Conservation (phyloP, 2,888 invertebrate genomes). For the Cylloceria caligata region DNA sequence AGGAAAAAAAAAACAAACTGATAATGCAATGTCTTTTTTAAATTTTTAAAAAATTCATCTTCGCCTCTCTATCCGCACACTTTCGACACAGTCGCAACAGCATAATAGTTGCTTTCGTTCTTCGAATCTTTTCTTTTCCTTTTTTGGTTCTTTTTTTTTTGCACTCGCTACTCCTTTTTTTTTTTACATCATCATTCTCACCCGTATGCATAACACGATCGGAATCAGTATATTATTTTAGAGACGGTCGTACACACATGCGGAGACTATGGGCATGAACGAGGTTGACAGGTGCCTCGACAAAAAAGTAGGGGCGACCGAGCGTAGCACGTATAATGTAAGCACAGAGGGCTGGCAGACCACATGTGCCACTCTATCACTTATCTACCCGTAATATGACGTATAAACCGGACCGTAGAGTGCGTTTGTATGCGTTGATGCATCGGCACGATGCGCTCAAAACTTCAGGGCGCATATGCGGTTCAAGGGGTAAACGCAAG, state of each 20-base stretch:
- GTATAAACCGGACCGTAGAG: slow-evolving; percentile 74
- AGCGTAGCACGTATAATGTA: slow-evolving; percentile 79
- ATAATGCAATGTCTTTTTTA: slow-evolving; percentile 33
- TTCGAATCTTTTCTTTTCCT: slow-evolving; percentile 41
- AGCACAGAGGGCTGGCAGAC: slow-evolving; percentile 82
- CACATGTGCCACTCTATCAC: slow-evolving; percentile 83
- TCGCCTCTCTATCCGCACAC: slow-evolving; percentile 37
- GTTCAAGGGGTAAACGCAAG: slow-evolving; percentile 64
- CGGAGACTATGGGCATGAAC: slow-evolving; percentile 78
- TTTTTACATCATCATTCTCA: slow-evolving; percentile 72
- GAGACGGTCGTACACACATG: slow-evolving; percentile 77
- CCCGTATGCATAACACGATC: slow-evolving; percentile 79
- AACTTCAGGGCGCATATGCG: slow-evolving; percentile 62
- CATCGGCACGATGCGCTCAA: slow-evolving; percentile 50
- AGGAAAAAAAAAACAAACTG: slow-evolving; percentile 28
- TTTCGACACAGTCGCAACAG: slow-evolving; percentile 10
- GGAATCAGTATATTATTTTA: slow-evolving; percentile 81
- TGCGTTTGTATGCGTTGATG: slow-evolving; percentile 53
- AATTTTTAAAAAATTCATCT: slow-evolving; percentile 15
- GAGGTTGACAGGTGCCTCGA: slow-evolving; percentile 83
- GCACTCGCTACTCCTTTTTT: slow-evolving; percentile 48
- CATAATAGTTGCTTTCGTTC: slow-evolving; percentile 37
- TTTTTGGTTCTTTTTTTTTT: slow-evolving; percentile 35
- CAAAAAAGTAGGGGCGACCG: slow-evolving; percentile 75
- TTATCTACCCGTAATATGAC: slow-evolving; percentile 81